Evolutionary conservation across 2,888 invertebrate genomes (phyloP), one percentile per base, ranked within the genome.

Genomic region (Parnassius mnemosyne): DNA sequence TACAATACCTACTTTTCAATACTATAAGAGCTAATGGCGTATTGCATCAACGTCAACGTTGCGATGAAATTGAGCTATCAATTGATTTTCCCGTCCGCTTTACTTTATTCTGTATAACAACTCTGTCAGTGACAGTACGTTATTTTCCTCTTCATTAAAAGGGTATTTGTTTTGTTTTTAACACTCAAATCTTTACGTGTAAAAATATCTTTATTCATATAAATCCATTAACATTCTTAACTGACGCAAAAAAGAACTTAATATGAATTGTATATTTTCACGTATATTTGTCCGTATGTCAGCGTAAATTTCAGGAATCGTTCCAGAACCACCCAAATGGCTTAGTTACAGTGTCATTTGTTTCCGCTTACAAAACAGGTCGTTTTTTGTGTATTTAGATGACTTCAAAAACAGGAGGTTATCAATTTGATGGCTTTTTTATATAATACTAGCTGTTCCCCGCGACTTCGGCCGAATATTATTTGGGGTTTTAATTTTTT

Each of bases 1-100:
- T 46, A 55, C 58, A 54, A 63, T 63, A 58, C 63, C 55, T 63
- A 63, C 20, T 58, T 63, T 63, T 51, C 63, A 59, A 63, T 63
- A 63, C 55, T 63, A 59, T 59, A 55, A 63, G 59, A 16, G 51
- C 59, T 63, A 63, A 63, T 63, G 51, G 63, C 55, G 55, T 50
- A 57, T 53, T 53, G 53, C 54, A 58, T 51, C 50, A 41, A 54
- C 54, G 44, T 59, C 57, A 53, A 55, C 44, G 53, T 44, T 50
- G 52, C 16, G 16, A 52, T 50, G 44, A 34, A 44, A 57, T 49
- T 58, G 57, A 57, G 34, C 60, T 55, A 61, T 57, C 53, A 47
- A 53, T 51, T 61, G 46, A 46, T 59, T 59, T 25, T 47, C 43
- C 43, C 59, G 16, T 53, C 3, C 16, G 41, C 25, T 51, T 25